These are phyloP conservation scores for Chaetodon auriga DNA, from an alignment of 2,113 vertebrate genomes.

Conservation along the genomic window DNA sequence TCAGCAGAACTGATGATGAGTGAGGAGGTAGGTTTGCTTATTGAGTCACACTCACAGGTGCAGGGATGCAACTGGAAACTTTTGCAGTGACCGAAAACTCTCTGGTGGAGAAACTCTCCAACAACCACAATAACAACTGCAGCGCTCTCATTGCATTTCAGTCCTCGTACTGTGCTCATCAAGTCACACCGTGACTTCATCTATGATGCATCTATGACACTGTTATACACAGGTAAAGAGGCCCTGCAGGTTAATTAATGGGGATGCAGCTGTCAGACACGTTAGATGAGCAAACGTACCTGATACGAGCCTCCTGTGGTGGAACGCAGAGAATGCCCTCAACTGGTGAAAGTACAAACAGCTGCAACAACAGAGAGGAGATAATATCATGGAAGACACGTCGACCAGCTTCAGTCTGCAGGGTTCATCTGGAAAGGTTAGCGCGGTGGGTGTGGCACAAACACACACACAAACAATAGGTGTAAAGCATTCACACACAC, in stretches of 20 bases:
- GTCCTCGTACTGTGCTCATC: too few relatives aligned
- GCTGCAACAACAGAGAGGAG: slow-evolving; percentile 56
- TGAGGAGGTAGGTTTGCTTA: neutral
- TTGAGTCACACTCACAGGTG: neutral
- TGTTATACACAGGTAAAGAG: neutral
- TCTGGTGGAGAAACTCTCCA: too few relatives aligned
- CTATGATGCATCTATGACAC: neutral
- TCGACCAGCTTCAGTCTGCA: slow-evolving; percentile 52
- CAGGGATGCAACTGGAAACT: neutral
- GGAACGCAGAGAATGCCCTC: slow-evolving; percentile 69
- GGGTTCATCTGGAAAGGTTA: slow-evolving; percentile 61
- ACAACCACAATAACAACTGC: too few relatives aligned
- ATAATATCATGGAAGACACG: slow-evolving; percentile 37
- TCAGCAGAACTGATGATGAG: neutral
- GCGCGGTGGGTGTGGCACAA: slow-evolving; percentile 31
- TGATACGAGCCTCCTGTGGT: slow-evolving; percentile 13
- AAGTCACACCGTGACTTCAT: too few relatives aligned
- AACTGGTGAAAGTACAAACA: slow-evolving; percentile 52
- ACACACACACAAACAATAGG: slow-evolving; percentile 19
- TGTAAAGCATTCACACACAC: slow-evolving; percentile 9
- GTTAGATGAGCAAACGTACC: slow-evolving; percentile 26
- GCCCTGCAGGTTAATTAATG: neutral
- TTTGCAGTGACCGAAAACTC: too few relatives aligned
- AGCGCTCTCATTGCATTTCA: too few relatives aligned
- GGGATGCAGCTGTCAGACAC: slow-evolving; percentile 18